These are phyloP conservation scores for Smithornis capensis DNA, from an alignment of 2,113 vertebrate species.

Conservation along the genomic window DNA sequence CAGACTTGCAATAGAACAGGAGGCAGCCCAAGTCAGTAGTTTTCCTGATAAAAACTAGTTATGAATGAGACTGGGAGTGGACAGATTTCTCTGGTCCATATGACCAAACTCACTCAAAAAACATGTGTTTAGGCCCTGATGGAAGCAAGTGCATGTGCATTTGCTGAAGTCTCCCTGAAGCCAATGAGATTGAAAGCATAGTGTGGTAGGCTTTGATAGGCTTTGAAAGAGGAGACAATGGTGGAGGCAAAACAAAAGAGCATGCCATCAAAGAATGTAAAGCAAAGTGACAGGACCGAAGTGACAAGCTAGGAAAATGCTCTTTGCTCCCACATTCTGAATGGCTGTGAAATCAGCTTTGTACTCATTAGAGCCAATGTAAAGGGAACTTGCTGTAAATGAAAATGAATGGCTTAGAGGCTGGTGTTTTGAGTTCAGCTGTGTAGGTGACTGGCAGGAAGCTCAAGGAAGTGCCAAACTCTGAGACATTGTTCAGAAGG, in stretches of 20 bases:
- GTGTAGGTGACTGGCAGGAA: constrained; percentile 41
- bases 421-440: constrained; percentile 40
- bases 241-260: constrained; percentile 57
- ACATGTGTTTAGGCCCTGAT: background rate
- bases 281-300: constrained; percentile 50
- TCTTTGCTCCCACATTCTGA: constrained; percentile 59
- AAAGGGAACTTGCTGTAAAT: constrained; percentile 46
- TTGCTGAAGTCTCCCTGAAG: constrained; percentile 17
- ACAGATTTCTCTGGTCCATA: background rate
- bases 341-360: constrained; percentile 60
- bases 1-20: background rate
- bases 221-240: constrained; percentile 54
- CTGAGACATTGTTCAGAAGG: background rate
- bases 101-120: background rate
- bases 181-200: constrained; percentile 24
- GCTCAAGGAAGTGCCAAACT: background rate
- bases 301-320: constrained; percentile 57
- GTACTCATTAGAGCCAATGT: constrained; percentile 30
- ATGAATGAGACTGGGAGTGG: background rate
- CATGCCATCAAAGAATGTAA: constrained; percentile 54
- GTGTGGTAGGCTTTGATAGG: constrained; percentile 25
- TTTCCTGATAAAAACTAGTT: background rate
- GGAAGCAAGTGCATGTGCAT: background rate
- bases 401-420: constrained; percentile 43
- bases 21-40: background rate